A percentile compares a stretch with the other conserved stretches of the same genome.
phyloP scores from a whole-genome alignment of 2,797 vertebrate genomes.

The Picus viridis region DNA sequence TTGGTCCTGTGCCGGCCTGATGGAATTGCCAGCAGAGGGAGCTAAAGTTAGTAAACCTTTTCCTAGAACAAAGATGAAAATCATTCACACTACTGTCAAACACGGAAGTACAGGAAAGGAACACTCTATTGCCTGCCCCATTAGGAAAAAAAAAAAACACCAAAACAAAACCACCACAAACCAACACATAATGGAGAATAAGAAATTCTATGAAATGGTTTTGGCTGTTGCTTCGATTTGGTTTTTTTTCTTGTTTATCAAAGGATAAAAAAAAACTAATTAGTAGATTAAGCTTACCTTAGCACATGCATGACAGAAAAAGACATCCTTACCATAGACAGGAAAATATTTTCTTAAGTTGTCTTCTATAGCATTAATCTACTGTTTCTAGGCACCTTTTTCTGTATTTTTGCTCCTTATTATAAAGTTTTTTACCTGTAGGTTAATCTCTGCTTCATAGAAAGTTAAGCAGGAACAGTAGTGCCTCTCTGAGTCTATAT shows the following conservation, averaged over 20 bases:
- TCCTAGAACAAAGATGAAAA: not conserved
- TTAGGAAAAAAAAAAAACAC: not conserved
- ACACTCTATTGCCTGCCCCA: not conserved
- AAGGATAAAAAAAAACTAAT: not conserved
- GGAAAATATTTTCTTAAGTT: not conserved
- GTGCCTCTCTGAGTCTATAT: slow-evolving; percentile 96
- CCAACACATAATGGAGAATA: not conserved
- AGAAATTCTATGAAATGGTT: not conserved
- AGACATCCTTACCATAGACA: not conserved
- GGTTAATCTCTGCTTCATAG: slow-evolving; percentile 94
- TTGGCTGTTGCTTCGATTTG: not conserved
- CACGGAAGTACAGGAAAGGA: not conserved
- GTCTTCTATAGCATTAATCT: not conserved
- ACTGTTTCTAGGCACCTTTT: not conserved
- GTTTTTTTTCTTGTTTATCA: not conserved
- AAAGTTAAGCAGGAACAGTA: slow-evolving; percentile 98
- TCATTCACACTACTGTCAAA: not conserved
- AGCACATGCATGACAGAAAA: not conserved
- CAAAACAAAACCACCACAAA: no score
- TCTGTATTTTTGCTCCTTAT: not conserved
- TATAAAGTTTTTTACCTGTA: slow-evolving; percentile 84
- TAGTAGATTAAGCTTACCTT: not conserved
- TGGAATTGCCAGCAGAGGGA: slow-evolving; percentile 53
- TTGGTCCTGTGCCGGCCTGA: not conserved
- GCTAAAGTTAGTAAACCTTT: slow-evolving; percentile 36